A percentile compares a stretch with the other conserved stretches of the same genome.
phyloP scores from a whole-genome alignment of 2,888 invertebrate genomes.

The Calephelis perditalis region DNA sequence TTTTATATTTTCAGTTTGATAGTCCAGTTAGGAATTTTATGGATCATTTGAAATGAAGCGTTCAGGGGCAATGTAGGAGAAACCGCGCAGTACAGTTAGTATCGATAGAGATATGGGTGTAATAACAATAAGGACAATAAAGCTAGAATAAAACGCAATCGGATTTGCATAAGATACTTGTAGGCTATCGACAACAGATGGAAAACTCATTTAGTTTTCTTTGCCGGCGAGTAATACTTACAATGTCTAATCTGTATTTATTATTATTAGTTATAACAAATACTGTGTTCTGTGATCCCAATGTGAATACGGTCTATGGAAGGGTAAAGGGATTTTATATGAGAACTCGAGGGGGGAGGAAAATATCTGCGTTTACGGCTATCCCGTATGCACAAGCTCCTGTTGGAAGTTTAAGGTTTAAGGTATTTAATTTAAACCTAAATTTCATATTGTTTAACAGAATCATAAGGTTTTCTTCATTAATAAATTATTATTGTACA shows the following conservation, averaged over 20 bases:
- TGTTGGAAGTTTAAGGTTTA: slow-evolving; percentile 79
- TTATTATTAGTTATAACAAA: not conserved
- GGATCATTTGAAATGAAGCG: no score
- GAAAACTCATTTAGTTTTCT: slow-evolving; percentile 5
- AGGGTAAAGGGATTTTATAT: slow-evolving; percentile 74
- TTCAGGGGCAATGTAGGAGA: no score
- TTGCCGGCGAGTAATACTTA: not conserved
- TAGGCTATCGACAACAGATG: not conserved
- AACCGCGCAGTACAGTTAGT: no score
- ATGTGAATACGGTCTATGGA: slow-evolving; percentile 59
- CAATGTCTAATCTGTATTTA: not conserved
- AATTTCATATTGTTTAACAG: no score
- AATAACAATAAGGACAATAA: no score
- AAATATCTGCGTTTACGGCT: slow-evolving; percentile 79
- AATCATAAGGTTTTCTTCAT: no score
- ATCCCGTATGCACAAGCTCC: slow-evolving; percentile 83
- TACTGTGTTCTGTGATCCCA: not conserved
- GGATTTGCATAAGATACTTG: no score
- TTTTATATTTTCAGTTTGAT: no score
- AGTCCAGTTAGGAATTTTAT: no score
- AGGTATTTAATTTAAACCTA: slow-evolving; percentile 53
- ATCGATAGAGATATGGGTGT: no score
- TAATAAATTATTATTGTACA: no score
- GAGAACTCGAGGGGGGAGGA: slow-evolving; percentile 74
- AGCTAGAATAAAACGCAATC: no score